These are phyloP conservation scores for Smittia sp. DNA, from an alignment of 2,888 invertebrate species.

Conservation along the genomic window DNA sequence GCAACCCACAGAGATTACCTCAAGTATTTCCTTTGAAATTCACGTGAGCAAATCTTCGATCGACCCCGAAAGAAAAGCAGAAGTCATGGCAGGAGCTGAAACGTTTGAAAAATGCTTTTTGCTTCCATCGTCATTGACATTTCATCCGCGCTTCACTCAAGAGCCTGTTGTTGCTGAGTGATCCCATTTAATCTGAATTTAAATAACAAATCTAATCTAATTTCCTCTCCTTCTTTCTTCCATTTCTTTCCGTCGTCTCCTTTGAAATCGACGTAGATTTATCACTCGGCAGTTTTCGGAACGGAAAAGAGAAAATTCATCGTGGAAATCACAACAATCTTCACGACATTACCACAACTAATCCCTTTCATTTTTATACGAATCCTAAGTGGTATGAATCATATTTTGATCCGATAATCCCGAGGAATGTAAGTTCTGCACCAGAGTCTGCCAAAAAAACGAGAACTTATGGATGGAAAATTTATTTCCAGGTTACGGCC, in stretches of 20 bases:
- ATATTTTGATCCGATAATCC: slow-evolving; percentile 71
- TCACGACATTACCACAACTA: slow-evolving; percentile 46
- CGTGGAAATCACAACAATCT: slow-evolving; percentile 35
- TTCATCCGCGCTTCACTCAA: neutral
- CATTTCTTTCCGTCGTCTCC: neutral
- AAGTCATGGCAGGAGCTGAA: too few species aligned
- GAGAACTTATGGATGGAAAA: slow-evolving; percentile 22
- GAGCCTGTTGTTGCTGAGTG: neutral
- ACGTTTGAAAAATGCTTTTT: too few species aligned
- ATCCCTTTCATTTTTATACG: slow-evolving; percentile 51
- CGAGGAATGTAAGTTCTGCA: slow-evolving; percentile 61
- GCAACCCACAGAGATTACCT: too few species aligned
- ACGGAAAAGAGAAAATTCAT: slow-evolving; percentile 32
- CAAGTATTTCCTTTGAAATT: too few species aligned
- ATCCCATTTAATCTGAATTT: slow-evolving; percentile 8
- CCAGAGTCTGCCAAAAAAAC: neutral
- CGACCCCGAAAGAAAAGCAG: too few species aligned
- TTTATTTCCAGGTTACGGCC: slow-evolving; percentile 58
- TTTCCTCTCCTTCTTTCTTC: neutral
- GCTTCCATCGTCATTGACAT: too few species aligned
- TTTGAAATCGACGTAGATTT: slow-evolving; percentile 24
- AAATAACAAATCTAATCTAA: slow-evolving; percentile 12
- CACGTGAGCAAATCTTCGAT: too few species aligned
- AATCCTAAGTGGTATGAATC: slow-evolving; percentile 59
- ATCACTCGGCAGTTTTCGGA: slow-evolving; percentile 35